A percentile compares a stretch with the other conserved stretches of the same genome.
Evolutionary conservation across 1,140 invertebrate species (phyloP).

Genomic region (Temnothorax curvispinosus): DNA sequence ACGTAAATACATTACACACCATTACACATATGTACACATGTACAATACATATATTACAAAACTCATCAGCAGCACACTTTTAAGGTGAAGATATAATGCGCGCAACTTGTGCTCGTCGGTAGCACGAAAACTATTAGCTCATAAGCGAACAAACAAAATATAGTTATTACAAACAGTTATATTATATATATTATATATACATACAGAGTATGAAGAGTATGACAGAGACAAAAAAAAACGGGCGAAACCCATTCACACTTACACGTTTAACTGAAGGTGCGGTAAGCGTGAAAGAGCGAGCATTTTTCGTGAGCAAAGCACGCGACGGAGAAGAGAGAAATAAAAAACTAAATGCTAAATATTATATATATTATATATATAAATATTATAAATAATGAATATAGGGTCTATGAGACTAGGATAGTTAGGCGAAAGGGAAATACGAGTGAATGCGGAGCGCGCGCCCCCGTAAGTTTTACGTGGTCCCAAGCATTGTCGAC

Average conservation of each 20-base stretch:
- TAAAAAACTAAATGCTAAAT: slow-evolving; percentile 84
- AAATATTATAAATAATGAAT: slow-evolving; percentile 86
- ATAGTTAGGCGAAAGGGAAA: slow-evolving; percentile 83
- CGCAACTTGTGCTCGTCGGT: slow-evolving; percentile 84
- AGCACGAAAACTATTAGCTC: slow-evolving; percentile 86
- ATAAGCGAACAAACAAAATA: slow-evolving; percentile 86
- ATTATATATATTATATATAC: slow-evolving; percentile 86
- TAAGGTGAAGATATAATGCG: slow-evolving; percentile 78
- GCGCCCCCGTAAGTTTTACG: slow-evolving; percentile 63
- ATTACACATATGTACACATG: slow-evolving; percentile 40
- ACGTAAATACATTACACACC: slow-evolving; percentile 56
- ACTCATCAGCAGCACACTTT: slow-evolving; percentile 71
- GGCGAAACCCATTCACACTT: slow-evolving; percentile 52
- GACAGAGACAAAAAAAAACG: slow-evolving; percentile 69
- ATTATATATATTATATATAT: slow-evolving; percentile 84
- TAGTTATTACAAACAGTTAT: slow-evolving; percentile 86
- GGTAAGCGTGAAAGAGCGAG: slow-evolving; percentile 52
- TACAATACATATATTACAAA: slow-evolving; percentile 39
- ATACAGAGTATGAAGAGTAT: slow-evolving; percentile 82
- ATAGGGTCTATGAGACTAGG: slow-evolving; percentile 86
- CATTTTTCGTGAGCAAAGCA: slow-evolving; percentile 72
- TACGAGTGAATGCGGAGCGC: slow-evolving; percentile 67
- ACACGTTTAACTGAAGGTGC: slow-evolving; percentile 63
- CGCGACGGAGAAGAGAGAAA: slow-evolving; percentile 76
- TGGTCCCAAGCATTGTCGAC: slow-evolving; percentile 45